Evolutionary conservation across 2,113 vertebrate genomes (phyloP).

Genomic region (Pelodiscus sinensis): DNA sequence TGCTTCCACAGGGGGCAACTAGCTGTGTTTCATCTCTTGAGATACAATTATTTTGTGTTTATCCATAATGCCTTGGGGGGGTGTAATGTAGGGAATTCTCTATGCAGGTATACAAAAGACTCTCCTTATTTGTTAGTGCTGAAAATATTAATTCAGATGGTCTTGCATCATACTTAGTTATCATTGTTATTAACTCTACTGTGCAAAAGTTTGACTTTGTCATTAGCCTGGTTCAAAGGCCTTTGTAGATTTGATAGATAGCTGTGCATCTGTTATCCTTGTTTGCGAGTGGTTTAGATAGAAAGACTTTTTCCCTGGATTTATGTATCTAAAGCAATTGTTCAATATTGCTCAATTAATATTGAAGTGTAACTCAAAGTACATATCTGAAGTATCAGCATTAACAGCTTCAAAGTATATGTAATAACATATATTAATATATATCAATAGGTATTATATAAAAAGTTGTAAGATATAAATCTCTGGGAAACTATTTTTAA

Average conservation of each 20-base stretch:
- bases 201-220: neutral
- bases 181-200: neutral
- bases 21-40: slow-evolving; percentile 78
- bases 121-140: neutral
- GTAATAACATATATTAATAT: too few relatives aligned
- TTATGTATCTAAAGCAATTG: neutral
- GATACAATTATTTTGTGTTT: slow-evolving; percentile 84
- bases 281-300: neutral
- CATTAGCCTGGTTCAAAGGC: neutral
- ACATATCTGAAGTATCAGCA: neutral
- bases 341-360: neutral
- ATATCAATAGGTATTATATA: too few relatives aligned
- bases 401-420: neutral
- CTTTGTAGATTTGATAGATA: neutral
- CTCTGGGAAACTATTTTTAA: too few relatives aligned
- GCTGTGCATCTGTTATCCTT: rapidly evolving
- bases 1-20: slow-evolving; percentile 69
- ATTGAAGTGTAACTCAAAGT: neutral
- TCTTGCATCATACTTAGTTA: neutral
- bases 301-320: neutral
- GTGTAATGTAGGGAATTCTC: slow-evolving; percentile 24
- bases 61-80: slow-evolving; percentile 18
- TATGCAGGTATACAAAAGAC: neutral
- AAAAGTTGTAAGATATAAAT: too few relatives aligned
- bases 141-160: neutral